A percentile compares a stretch with the other conserved stretches of the same genome.
phyloP scores from a whole-genome alignment of 2,113 vertebrate genomes.

The Brachyistius frenatus region DNA sequence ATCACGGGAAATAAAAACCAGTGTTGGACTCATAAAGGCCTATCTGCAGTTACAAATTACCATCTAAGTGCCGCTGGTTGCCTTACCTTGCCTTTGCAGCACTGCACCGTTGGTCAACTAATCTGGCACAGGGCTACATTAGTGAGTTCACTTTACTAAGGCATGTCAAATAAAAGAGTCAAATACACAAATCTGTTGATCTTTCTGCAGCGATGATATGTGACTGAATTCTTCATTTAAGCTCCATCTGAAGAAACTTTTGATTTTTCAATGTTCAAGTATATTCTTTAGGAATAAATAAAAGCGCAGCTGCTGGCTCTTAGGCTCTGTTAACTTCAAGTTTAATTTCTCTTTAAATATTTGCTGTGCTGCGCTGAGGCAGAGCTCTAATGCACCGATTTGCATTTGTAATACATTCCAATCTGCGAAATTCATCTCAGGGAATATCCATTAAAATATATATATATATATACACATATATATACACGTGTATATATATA shows the following conservation, averaged over 20 bases:
- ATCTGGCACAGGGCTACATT: neutral
- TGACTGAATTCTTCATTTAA: conserved; percentile 16
- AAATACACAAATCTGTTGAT: neutral
- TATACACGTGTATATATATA: too few species aligned
- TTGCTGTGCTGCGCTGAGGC: conserved; percentile 1
- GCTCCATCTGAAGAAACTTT: neutral
- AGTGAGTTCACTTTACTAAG: conserved; percentile 3
- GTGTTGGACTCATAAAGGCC: conserved; percentile 4
- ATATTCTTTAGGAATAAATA: conserved; percentile 40
- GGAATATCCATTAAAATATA: conserved; percentile 20
- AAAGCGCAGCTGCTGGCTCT: conserved; percentile 28
- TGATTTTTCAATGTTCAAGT: conserved; percentile 48
- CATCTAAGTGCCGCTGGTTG: conserved; percentile 12
- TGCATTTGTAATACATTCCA: conserved; percentile 25
- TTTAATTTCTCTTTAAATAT: conserved; percentile 8
- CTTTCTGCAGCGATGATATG: neutral
- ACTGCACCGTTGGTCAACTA: conserved; percentile 12
- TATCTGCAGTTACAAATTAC: neutral
- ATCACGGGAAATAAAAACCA: conserved; percentile 31
- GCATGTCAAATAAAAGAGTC: conserved; percentile 20
- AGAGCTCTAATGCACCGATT: neutral
- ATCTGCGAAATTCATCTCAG: neutral
- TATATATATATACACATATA: too few species aligned
- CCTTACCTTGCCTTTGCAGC: neutral
- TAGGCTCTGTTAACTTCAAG: neutral